Conservation (phyloP, 2,797 vertebrate species). For the Helarctos malayanus region DNA sequence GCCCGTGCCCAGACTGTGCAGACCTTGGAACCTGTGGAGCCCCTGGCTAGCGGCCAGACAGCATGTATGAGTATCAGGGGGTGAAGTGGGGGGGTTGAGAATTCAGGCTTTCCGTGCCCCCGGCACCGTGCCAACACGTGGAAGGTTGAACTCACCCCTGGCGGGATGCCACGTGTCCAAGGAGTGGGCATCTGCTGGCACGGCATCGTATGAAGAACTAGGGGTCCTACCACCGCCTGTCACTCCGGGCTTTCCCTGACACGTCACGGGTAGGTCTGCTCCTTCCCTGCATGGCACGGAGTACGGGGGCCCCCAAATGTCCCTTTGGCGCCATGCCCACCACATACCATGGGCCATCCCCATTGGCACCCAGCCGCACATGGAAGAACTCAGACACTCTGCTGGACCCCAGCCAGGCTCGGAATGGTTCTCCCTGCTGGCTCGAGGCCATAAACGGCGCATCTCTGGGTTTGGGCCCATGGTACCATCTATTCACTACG, state of each 20-base stretch:
- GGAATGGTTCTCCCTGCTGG: slow-evolving; percentile 35
- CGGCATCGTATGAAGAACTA: background rate
- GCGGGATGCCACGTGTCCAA: slow-evolving; percentile 82
- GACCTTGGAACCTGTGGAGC: slow-evolving; percentile 78
- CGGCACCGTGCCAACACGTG: slow-evolving; percentile 75
- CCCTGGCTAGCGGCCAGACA: slow-evolving; percentile 79
- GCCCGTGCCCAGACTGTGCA: slow-evolving; percentile 54
- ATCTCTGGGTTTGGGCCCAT: slow-evolving; percentile 50
- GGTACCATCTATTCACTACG: background rate
- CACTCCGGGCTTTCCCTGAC: background rate
- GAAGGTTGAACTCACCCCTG: slow-evolving; percentile 81
- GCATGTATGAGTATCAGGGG: slow-evolving; percentile 73
- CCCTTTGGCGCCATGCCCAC: slow-evolving; percentile 79
- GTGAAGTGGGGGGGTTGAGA: slow-evolving; percentile 23
- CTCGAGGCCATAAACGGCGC: slow-evolving; percentile 67
- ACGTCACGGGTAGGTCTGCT: slow-evolving; percentile 58
- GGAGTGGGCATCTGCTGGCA: slow-evolving; percentile 77
- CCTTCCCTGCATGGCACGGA: background rate
- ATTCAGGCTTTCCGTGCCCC: slow-evolving; percentile 64
- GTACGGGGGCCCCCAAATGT: slow-evolving; percentile 73
- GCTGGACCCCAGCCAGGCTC: slow-evolving; percentile 74
- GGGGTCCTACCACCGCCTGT: background rate
- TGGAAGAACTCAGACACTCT: slow-evolving; percentile 66
- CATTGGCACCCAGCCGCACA: slow-evolving; percentile 61
- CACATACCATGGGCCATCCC: slow-evolving; percentile 74